A percentile compares a stretch with the other conserved stretches of the same genome.
Conservation (phyloP, 1,140 invertebrate species). For the Babylonia areolata region DNA sequence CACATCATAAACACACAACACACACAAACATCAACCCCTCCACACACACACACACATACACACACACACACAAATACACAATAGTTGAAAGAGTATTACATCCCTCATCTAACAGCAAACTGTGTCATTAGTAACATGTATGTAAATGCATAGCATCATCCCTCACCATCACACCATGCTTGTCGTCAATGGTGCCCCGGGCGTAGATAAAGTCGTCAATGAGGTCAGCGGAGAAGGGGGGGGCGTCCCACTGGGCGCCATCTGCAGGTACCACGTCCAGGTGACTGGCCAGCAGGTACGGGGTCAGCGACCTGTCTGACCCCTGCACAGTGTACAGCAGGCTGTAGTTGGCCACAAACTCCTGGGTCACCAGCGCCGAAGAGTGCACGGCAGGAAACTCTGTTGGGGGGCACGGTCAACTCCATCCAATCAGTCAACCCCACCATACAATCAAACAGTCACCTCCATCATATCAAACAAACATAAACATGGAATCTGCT, state of each 20-base stretch:
- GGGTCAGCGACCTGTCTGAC: conserved; percentile 71
- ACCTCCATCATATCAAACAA: too few species aligned
- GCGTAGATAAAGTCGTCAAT: conserved; percentile 79
- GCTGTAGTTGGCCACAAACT: conserved; percentile 78
- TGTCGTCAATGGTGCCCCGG: conserved; percentile 80
- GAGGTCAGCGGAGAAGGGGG: conserved; percentile 78
- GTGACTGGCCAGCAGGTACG: conserved; percentile 79
- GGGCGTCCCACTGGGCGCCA: conserved; percentile 76
- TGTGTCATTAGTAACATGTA: too few species aligned
- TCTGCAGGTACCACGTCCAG: conserved; percentile 80
- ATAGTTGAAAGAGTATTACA: too few species aligned
- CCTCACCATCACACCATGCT: conserved; percentile 78
- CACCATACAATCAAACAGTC: too few species aligned
- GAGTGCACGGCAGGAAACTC: conserved; percentile 77
- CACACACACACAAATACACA: too few species aligned
- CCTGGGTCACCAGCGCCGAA: conserved; percentile 72
- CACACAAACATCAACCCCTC: too few species aligned
- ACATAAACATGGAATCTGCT: neutral
- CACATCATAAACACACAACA: too few species aligned
- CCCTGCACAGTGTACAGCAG: conserved; percentile 76
- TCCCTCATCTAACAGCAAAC: too few species aligned
- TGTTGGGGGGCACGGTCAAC: too few species aligned
- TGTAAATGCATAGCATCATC: too few species aligned
- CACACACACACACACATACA: too few species aligned
- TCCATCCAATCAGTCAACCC: too few species aligned